Evolutionary conservation across 1,140 invertebrate species (phyloP).

Genomic region (Bombus turneri): DNA sequence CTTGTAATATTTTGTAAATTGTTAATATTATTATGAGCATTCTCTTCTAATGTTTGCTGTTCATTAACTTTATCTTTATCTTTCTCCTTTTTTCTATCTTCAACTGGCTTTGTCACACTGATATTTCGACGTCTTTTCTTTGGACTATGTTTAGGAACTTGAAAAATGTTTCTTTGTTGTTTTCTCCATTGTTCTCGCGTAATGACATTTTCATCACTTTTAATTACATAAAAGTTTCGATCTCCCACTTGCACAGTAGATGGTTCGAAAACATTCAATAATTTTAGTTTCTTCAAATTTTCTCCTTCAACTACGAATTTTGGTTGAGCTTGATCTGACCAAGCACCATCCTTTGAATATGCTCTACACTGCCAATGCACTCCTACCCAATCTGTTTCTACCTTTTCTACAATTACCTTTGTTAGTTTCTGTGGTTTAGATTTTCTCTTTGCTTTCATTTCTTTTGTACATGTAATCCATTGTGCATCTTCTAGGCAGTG

Average conservation of each 20-base stretch:
- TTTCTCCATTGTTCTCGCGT: conserved; percentile 85
- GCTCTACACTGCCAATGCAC: conserved; percentile 93
- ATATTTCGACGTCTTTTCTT: conserved; percentile 71
- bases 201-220: conserved; percentile 84
- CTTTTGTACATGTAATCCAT: conserved; percentile 90
- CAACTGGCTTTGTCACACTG: conserved; percentile 65
- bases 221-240: conserved; percentile 87
- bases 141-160: conserved; percentile 80
- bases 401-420: conserved; percentile 85
- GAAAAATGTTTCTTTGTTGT: conserved; percentile 77
- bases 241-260: conserved; percentile 95
- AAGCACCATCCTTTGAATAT: conserved; percentile 85
- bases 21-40: conserved; percentile 65
- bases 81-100: conserved; percentile 67
- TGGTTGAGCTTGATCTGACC: conserved; percentile 85
- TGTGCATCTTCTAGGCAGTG: conserved; percentile 88
- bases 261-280: conserved; percentile 93
- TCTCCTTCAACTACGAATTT: conserved; percentile 88
- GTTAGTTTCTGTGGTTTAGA: conserved; percentile 84
- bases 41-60: conserved; percentile 55
- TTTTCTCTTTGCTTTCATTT: conserved; percentile 87
- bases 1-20: conserved; percentile 62
- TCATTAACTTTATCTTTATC: conserved; percentile 66
- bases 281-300: conserved; percentile 89
- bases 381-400: conserved; percentile 85